A percentile compares a stretch with the other conserved stretches of the same genome.
phyloP scores from a whole-genome alignment of 2,888 invertebrate species.

The Calliopum simillimum region DNA sequence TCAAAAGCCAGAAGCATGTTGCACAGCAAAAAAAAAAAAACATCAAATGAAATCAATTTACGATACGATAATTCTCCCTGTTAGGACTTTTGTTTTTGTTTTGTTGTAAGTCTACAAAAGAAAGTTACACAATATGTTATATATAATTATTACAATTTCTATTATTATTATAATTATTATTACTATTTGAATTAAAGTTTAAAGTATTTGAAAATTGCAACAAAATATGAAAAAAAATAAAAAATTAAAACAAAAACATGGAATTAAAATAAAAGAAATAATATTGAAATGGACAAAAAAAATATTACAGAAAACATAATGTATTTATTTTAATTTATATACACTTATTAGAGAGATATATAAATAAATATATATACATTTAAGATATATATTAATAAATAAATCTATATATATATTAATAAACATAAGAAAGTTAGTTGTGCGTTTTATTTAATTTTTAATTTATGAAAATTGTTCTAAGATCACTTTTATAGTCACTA shows the following conservation, averaged over 20 bases:
- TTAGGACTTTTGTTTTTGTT: slow-evolving; percentile 16
- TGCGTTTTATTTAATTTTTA: not conserved
- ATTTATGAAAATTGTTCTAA: no score
- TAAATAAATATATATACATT: slow-evolving; percentile 59
- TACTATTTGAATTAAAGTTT: not conserved
- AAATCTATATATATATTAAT: slow-evolving; percentile 42
- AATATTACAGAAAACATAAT: slow-evolving; percentile 55
- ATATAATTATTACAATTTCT: slow-evolving; percentile 3
- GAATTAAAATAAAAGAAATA: slow-evolving; percentile 37
- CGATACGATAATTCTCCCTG: not conserved
- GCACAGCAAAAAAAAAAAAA: not conserved
- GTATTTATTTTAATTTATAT: slow-evolving; percentile 67
- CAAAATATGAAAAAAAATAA: slow-evolving; percentile 17
- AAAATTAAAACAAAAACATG: not conserved
- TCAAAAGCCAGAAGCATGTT: no score
- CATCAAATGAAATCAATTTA: not conserved
- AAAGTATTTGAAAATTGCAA: not conserved
- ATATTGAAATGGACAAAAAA: slow-evolving; percentile 52
- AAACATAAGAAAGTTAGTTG: slow-evolving; percentile 25
- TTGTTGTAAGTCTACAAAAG: slow-evolving; percentile 12
- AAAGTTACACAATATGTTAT: not conserved
- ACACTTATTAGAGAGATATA: slow-evolving; percentile 65
- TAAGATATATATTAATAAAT: slow-evolving; percentile 42
- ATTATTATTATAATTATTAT: slow-evolving; percentile 17
- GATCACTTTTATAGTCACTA: no score